phyloP scores from a whole-genome alignment of 2,113 vertebrate genomes.

The Perca schrenkii region DNA sequence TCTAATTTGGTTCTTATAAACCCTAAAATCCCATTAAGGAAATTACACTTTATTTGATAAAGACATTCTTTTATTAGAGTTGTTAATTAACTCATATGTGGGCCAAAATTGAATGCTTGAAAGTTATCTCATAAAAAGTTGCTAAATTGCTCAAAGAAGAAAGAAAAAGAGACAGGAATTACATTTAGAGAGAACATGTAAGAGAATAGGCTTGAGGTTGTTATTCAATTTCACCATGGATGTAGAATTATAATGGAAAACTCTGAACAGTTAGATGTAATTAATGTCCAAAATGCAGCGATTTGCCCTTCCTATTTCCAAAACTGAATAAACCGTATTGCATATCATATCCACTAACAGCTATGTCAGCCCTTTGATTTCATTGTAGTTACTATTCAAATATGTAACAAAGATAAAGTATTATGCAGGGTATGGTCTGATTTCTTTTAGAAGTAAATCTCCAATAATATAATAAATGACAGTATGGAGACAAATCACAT shows the following conservation, averaged over 20 bases:
- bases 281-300: slow-evolving; percentile 3
- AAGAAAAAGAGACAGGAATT: background rate
- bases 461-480: background rate
- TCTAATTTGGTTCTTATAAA: background rate
- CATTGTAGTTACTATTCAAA: background rate
- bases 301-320: slow-evolving; percentile 4
- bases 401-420: background rate
- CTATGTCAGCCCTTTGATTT: background rate
- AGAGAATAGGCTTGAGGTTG: background rate
- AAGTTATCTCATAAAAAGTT: background rate
- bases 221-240: background rate
- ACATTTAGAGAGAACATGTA: slow-evolving; percentile 1
- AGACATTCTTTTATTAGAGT: too few species aligned
- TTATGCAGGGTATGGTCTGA: background rate
- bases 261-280: background rate
- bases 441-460: background rate
- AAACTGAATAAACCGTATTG: slow-evolving; percentile 3
- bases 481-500: background rate
- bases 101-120: slow-evolving; percentile 17
- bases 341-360: background rate
- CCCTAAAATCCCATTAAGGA: background rate
- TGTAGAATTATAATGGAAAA: slow-evolving; percentile 5
- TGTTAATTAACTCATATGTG: slow-evolving; percentile 9
- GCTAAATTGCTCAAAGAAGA: background rate
- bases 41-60: background rate